Base-by-base conservation (phyloP, 2,113 vertebrate genomes). In the Mus spicilegus region DNA sequence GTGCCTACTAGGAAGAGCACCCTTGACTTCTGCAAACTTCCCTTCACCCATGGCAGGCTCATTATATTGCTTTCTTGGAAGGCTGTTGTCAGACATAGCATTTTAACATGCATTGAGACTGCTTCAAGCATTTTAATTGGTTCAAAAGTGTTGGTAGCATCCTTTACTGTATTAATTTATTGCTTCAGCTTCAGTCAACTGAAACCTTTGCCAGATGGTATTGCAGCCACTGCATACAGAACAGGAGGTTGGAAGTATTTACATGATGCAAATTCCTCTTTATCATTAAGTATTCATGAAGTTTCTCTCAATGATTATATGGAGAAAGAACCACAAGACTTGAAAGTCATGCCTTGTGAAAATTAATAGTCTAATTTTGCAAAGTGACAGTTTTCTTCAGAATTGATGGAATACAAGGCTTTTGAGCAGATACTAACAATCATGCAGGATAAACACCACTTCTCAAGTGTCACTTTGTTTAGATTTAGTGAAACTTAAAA, bases 131-230 rank as follows among this genome's bases (percentile, higher is more conserved):
- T 98, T 98, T 98, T 98, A 98, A 98, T 98, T 98, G 98, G 96
- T 97, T 98, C 98, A 97, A 97, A 98, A 97, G 96, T 97, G 81
- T 97, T 98, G 97, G 97, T 97, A 98, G 96, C 93, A 97, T 98
- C 96, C 98, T 98, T 98, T 98, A 98, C 98, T 98, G 98, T 98
- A 98, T 98, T 98, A 98, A 98, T 98, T 98, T 98, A 98, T 98
- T 98, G 96, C 98, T 98, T 98, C 94, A 96, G 96, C 2, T 93
- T 98, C 98, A 98, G 96, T 98, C 98, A 98, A 96, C 96, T 98
- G 98, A 98, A 99, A 98, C 97, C 96, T 98, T 97, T 98, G 95
- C 98, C 98, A 98, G 98, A 99, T 98, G 98, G 98, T 95, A 96
- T 82, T 94, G 95, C 90, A 95, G 75, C 65, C 91, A 63, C 89